These are phyloP conservation scores for Ruditapes philippinarum DNA, from an alignment of 1,140 invertebrate species.

Conservation along the genomic window DNA sequence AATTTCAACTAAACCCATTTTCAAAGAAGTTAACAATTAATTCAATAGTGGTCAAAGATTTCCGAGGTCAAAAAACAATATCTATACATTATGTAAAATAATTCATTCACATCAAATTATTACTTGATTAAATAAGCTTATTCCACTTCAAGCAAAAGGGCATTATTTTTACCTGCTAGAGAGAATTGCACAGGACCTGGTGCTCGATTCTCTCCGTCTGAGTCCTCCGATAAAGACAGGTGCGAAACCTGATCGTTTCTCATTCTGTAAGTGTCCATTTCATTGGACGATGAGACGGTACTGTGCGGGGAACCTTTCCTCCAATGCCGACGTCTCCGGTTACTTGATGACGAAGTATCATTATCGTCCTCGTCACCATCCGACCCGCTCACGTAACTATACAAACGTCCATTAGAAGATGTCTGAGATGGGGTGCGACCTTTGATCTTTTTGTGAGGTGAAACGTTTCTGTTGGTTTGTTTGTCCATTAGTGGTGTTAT, in stretches of 20 bases:
- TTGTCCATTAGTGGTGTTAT: conserved; percentile 57
- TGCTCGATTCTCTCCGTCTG: conserved; percentile 56
- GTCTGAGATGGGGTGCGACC: conserved; percentile 41
- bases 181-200: conserved; percentile 10
- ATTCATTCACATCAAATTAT: too few relatives aligned
- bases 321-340: conserved; percentile 51
- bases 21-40: too few relatives aligned
- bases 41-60: too few relatives aligned
- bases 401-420: conserved; percentile 61
- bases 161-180: conserved; percentile 51
- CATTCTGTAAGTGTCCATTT: conserved; percentile 68
- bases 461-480: not conserved
- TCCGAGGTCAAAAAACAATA: too few relatives aligned
- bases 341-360: conserved; percentile 55
- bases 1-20: too few relatives aligned
- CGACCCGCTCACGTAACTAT: conserved; percentile 81
- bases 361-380: conserved; percentile 81
- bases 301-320: conserved; percentile 68
- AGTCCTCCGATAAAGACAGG: conserved; percentile 72
- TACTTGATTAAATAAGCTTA: too few relatives aligned
- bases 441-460: conserved; percentile 39
- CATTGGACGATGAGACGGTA: conserved; percentile 75
- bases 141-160: not conserved
- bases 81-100: too few relatives aligned
- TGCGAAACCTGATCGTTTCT: conserved; percentile 71